Conservation (phyloP, 2,888 invertebrate species). For the Esperia sulphurella region DNA sequence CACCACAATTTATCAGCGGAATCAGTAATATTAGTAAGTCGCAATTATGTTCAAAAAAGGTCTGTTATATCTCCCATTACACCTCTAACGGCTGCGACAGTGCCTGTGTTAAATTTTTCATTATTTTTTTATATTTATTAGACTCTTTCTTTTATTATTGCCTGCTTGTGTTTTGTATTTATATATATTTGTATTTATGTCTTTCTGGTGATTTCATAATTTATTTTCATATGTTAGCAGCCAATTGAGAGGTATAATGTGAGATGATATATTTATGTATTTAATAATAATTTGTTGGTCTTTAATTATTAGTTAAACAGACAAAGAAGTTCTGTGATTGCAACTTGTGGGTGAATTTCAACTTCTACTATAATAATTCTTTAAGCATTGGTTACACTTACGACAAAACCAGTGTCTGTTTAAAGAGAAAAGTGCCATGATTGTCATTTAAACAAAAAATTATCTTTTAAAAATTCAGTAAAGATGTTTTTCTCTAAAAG, state of each 20-base stretch:
- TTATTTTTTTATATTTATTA: slow-evolving; percentile 4
- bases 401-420: no score
- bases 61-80: slow-evolving; percentile 8
- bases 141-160: slow-evolving; percentile 1
- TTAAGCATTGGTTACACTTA: no score
- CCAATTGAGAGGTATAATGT: slow-evolving; percentile 27
- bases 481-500: no score
- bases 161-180: not conserved
- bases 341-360: no score
- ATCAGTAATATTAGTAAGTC: slow-evolving; percentile 57
- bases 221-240: no score
- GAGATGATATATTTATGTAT: slow-evolving; percentile 17
- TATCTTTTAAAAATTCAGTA: no score
- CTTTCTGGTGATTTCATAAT: no score
- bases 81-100: slow-evolving; percentile 4
- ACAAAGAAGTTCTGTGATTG: no score
- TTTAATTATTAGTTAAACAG: not conserved
- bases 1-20: slow-evolving; percentile 32
- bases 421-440: no score
- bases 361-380: no score
- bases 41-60: slow-evolving; percentile 7
- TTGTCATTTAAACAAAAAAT: no score
- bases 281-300: slow-evolving; percentile 4
- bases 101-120: not conserved
- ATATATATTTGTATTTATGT: slow-evolving; percentile 15